Evolutionary conservation across 1,140 invertebrate species (phyloP).

Genomic region (Sycophaga agraensis): DNA sequence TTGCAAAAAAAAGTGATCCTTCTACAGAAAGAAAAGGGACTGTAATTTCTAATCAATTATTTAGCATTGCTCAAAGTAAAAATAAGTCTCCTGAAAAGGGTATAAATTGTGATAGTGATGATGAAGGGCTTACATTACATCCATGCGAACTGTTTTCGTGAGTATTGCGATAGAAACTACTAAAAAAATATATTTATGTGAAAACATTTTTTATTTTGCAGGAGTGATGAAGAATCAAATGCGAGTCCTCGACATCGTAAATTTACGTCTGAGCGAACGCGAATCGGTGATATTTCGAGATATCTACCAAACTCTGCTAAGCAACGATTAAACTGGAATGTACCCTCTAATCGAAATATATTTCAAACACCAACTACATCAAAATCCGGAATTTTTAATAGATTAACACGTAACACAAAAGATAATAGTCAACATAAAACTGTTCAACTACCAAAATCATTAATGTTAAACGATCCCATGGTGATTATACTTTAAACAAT

Average conservation of each 20-base stretch:
- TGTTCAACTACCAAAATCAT: not conserved
- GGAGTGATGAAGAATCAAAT: slow-evolving; percentile 14
- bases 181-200: no score
- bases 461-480: not conserved
- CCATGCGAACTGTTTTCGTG: slow-evolving; percentile 12
- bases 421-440: not conserved
- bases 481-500: no score
- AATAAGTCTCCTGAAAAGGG: not conserved
- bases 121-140: slow-evolving; percentile 3
- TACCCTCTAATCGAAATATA: no score
- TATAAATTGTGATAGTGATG: not conserved
- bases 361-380: no score
- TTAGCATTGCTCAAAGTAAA: not conserved
- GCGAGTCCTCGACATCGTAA: slow-evolving; percentile 17
- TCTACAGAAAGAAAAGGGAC: not conserved
- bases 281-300: not conserved
- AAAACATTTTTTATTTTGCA: no score
- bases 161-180: not conserved
- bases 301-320: not conserved
- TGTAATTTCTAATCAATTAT: not conserved
- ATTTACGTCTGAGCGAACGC: slow-evolving; percentile 6
- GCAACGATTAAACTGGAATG: not conserved
- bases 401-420: no score
- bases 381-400: no score
- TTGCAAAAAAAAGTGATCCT: not conserved